Conservation (phyloP, 2,888 invertebrate species). For the Eristalis tenax region DNA sequence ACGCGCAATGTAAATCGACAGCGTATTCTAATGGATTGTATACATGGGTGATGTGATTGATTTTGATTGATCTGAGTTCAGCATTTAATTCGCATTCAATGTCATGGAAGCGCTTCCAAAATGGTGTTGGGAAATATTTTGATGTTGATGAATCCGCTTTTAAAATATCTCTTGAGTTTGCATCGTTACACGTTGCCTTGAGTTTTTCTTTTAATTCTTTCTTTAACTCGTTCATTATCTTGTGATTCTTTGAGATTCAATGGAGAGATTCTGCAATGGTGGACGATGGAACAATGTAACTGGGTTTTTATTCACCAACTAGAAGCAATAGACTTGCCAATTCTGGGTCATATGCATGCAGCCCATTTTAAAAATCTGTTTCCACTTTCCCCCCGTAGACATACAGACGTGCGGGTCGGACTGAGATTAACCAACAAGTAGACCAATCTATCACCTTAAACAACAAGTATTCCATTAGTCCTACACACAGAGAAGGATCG, state of each 20-base stretch:
- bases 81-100: slow-evolving; percentile 76
- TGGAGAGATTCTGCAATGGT: too few relatives aligned
- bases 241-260: background rate
- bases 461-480: too few relatives aligned
- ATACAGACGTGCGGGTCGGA: too few relatives aligned
- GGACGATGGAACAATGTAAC: too few relatives aligned
- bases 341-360: too few relatives aligned
- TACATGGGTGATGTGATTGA: slow-evolving; percentile 79
- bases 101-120: slow-evolving; percentile 77
- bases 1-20: slow-evolving; percentile 88
- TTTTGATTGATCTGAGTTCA: slow-evolving; percentile 41
- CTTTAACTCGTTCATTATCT: background rate
- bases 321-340: too few relatives aligned
- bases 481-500: too few relatives aligned
- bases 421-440: too few relatives aligned
- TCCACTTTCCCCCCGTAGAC: too few relatives aligned
- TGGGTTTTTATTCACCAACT: too few relatives aligned
- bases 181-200: background rate
- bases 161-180: background rate
- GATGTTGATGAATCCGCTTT: slow-evolving; percentile 53
- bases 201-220: slow-evolving; percentile 21
- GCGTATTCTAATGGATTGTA: slow-evolving; percentile 96
- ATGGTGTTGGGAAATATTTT: slow-evolving; percentile 71
- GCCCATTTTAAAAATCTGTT: too few relatives aligned
- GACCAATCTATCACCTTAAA: too few relatives aligned